These are phyloP conservation scores for Enteromius unitaeniatus DNA, from an alignment of 2,797 vertebrate species.

Conservation along the genomic window DNA sequence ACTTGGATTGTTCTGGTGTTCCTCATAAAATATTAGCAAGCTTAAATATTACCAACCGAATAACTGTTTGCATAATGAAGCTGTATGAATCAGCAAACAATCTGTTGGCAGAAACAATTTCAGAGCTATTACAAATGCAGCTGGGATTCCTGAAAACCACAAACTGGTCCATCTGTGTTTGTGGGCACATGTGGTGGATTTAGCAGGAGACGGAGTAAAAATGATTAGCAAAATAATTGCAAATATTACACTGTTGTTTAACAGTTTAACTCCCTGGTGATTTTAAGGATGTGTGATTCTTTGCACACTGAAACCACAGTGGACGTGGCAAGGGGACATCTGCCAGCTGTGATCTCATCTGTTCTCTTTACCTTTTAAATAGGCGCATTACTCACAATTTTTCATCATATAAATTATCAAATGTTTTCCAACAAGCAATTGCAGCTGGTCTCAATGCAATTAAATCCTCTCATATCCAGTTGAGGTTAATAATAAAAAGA, in stretches of 20 bases:
- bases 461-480: conserved; percentile 14
- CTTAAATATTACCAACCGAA: conserved; percentile 39
- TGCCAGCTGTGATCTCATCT: conserved; percentile 50
- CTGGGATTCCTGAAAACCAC: conserved; percentile 26
- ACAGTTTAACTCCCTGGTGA: conserved; percentile 12
- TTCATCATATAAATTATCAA: neutral
- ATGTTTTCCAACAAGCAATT: neutral
- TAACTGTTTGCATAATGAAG: conserved; percentile 52
- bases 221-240: conserved; percentile 7
- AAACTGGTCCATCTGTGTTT: conserved; percentile 29
- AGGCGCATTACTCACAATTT: conserved; percentile 25
- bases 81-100: conserved; percentile 48
- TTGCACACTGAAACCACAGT: conserved; percentile 36
- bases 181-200: conserved; percentile 3
- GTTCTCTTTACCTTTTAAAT: conserved; percentile 29
- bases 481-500: conserved; percentile 32
- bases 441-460: neutral
- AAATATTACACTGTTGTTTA: conserved; percentile 10
- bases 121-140: conserved; percentile 44
- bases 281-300: conserved; percentile 29
- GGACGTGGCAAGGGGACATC: conserved; percentile 46
- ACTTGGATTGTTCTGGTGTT: neutral
- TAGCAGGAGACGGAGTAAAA: neutral
- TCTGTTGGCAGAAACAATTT: conserved; percentile 57
- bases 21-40: conserved; percentile 31